These are phyloP conservation scores for Scortum barcoo DNA, from an alignment of 2,113 vertebrate genomes.

Conservation along the genomic window DNA sequence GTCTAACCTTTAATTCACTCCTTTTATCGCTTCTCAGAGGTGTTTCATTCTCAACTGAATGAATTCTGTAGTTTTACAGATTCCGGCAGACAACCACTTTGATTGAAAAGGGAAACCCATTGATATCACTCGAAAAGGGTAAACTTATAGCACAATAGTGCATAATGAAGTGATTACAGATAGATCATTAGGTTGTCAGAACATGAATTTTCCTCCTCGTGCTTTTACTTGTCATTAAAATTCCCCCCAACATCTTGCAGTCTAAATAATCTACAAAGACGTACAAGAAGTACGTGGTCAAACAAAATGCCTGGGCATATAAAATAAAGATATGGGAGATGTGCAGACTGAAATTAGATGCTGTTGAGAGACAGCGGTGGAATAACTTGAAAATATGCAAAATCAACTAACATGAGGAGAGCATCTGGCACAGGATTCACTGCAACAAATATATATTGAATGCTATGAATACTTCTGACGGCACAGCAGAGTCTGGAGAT, in stretches of 20 bases:
- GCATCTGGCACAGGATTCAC: background rate
- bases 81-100: background rate
- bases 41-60: background rate
- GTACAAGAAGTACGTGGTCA: background rate
- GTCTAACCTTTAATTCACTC: slow-evolving; percentile 18
- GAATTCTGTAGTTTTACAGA: background rate
- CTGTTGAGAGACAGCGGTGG: background rate
- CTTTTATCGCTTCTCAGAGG: background rate
- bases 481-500: background rate
- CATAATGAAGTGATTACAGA: background rate
- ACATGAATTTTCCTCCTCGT: background rate
- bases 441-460: slow-evolving; percentile 19
- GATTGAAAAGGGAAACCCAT: background rate
- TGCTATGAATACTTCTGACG: slow-evolving; percentile 23
- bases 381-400: background rate
- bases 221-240: background rate
- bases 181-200: background rate
- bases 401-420: background rate
- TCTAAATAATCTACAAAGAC: background rate
- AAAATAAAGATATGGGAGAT: background rate
- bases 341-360: background rate
- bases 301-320: background rate
- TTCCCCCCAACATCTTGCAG: background rate
- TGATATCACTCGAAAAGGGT: background rate
- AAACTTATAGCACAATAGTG: too few relatives aligned